Base-by-base conservation (phyloP, 2,797 vertebrate genomes). In the Heteromormyrus szaboi region DNA sequence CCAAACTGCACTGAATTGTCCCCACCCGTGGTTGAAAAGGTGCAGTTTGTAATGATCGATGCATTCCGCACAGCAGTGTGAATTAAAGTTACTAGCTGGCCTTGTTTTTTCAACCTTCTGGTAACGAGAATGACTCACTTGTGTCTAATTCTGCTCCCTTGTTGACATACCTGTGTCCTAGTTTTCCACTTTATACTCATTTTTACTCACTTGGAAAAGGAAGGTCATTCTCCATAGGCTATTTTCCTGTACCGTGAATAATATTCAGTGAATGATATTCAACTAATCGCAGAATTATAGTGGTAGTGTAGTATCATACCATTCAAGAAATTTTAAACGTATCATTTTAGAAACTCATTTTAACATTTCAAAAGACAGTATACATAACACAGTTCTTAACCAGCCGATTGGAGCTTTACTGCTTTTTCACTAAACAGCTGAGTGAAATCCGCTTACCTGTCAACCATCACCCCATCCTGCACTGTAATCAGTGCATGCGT, bases 101-200 rank as follows among this genome's bases (percentile, higher is more conserved):
- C 72, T 79, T 79, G 72, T 79, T 79, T 44, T 79, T 44, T n/a
- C 37, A 72, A n/a, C 72, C 72, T 79, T 79, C 72, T 79, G 37
- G 33, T 79, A 79, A 79, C 37, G 14, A 44, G 72, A 79, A 79
- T 44, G 72, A 17, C 72, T 79, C 72, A 44, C 33, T 79, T 79
- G 72, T 79, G 72, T 79, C 17, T 79, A 79, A 79, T 79, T 44
- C n/a, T 79, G 72, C 72, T 79, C 41, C 72, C 72, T 37, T 79
- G 72, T 79, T 44, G 41, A 46, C 72, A 79, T 79, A 79, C 72
- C 72, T 79, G 72, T 79, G 72, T 79, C 72, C 72, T 44, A 79
- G 41, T 79, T 79, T 79, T 79, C 37, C 37, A 41, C 7, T 79
- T 79, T 44, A 41, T 44, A 79, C 72, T 79, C 72, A 79, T 79